Percentiles rank a stretch among this genome's conserved stretches.
Evolutionary conservation across 1,140 invertebrate genomes (phyloP).

Genomic region (Holotrichia oblita): DNA sequence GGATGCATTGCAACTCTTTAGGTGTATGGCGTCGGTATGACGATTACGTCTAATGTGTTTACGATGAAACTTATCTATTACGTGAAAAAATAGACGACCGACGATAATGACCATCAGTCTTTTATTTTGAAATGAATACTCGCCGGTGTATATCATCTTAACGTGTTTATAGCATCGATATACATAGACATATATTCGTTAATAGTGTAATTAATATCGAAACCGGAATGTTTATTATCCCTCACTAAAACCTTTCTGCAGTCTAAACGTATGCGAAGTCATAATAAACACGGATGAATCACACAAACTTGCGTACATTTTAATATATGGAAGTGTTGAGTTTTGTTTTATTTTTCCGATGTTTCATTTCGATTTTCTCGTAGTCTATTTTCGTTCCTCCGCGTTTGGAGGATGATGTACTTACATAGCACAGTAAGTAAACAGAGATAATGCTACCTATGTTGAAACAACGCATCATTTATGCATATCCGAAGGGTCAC

Average conservation of each 20-base stretch:
- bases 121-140: too few species aligned
- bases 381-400: not conserved
- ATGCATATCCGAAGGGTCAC: not conserved
- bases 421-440: not conserved
- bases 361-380: not conserved
- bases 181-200: too few species aligned
- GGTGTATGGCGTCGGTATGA: not conserved
- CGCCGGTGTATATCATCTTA: not conserved
- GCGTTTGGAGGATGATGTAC: too few species aligned
- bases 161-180: not conserved
- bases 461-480: not conserved
- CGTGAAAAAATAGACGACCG: not conserved
- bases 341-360: not conserved
- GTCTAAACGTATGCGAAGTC: not conserved
- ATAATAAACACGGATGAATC: not conserved
- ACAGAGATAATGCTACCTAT: not conserved
- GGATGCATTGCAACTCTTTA: not conserved
- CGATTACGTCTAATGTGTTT: not conserved
- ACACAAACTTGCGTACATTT: not conserved
- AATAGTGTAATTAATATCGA: not conserved
- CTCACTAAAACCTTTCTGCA: slow-evolving; percentile 1
- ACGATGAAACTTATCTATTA: not conserved
- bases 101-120: not conserved
- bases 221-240: not conserved
- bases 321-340: not conserved